These are phyloP conservation scores for Drosophila glabriapex DNA, from an alignment of 2,888 invertebrate species.

Conservation along the genomic window DNA sequence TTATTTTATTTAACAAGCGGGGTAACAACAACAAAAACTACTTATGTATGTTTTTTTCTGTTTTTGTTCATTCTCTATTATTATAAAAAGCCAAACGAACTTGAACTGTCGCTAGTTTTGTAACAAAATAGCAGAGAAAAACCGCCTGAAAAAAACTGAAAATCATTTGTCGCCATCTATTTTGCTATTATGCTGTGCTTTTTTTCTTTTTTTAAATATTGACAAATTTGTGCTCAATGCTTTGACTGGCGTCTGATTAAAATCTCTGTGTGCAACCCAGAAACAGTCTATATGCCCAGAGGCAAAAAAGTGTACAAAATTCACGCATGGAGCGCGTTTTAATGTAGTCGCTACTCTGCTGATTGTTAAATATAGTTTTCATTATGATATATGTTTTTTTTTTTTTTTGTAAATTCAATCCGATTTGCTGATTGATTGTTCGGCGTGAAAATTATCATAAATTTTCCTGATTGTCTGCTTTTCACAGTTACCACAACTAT, in stretches of 20 bases:
- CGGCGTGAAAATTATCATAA: slow-evolving; percentile 67
- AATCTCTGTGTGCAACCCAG: slow-evolving; percentile 41
- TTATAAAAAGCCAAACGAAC: slow-evolving; percentile 54
- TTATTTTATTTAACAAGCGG: slow-evolving; percentile 56
- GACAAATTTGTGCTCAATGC: slow-evolving; percentile 70
- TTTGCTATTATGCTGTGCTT: slow-evolving; percentile 42
- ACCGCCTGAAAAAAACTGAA: slow-evolving; percentile 27
- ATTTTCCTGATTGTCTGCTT: slow-evolving; percentile 41
- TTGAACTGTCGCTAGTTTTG: slow-evolving; percentile 71
- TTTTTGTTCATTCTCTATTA: slow-evolving; percentile 7
- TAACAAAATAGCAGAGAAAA: slow-evolving; percentile 33
- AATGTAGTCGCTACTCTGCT: slow-evolving; percentile 50
- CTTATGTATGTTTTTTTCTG: slow-evolving; percentile 10
- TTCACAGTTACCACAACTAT: slow-evolving; percentile 46
- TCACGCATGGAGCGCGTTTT: slow-evolving; percentile 49
- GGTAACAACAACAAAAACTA: slow-evolving; percentile 42
- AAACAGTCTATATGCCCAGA: slow-evolving; percentile 7
- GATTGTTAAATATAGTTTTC: slow-evolving; percentile 63
- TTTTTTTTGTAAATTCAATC: slow-evolving; percentile 30
- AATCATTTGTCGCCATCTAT: slow-evolving; percentile 59
- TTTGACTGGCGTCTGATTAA: slow-evolving; percentile 41
- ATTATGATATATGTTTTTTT: slow-evolving; percentile 36
- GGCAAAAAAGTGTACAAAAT: slow-evolving; percentile 54
- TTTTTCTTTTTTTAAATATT: slow-evolving; percentile 52
- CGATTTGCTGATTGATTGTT: slow-evolving; percentile 71